These are phyloP conservation scores for Thysanoteuthis rhombus DNA, from an alignment of 2,888 invertebrate genomes.

Conservation along the genomic window DNA sequence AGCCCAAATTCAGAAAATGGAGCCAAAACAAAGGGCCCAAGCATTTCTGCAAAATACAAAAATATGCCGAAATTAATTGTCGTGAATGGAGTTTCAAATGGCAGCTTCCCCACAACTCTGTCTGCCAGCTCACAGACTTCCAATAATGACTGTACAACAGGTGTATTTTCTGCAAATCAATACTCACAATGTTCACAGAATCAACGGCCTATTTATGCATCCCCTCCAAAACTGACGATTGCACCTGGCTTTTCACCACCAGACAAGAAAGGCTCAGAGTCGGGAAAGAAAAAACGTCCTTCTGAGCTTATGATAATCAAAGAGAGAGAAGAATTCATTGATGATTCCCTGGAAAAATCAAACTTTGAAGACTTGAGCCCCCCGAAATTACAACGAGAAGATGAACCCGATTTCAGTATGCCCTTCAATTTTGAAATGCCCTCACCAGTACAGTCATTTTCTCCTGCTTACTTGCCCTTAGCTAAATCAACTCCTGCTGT, in stretches of 20 bases:
- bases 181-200: not conserved
- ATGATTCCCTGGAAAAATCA: not conserved
- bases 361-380: not conserved
- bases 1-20: not conserved
- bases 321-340: slow-evolving; percentile 28
- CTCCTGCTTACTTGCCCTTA: too few species aligned
- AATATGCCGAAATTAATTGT: not conserved
- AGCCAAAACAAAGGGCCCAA: not conserved
- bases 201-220: not conserved
- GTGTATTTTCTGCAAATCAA: not conserved
- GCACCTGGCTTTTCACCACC: slow-evolving; percentile 24
- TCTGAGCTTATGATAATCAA: not conserved
- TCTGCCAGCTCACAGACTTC: not conserved
- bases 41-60: not conserved
- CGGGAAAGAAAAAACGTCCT: not conserved
- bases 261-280: not conserved
- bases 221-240: slow-evolving; percentile 22
- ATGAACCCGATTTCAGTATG: not conserved
- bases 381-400: slow-evolving; percentile 20
- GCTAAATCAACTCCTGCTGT: too few species aligned
- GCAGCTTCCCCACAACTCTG: not conserved
- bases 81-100: not conserved
- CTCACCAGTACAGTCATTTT: not conserved
- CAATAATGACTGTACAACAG: not conserved
- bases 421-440: not conserved